Base-by-base conservation (phyloP, 2,888 invertebrate species). In the Sinohyriopsis cumingii region DNA sequence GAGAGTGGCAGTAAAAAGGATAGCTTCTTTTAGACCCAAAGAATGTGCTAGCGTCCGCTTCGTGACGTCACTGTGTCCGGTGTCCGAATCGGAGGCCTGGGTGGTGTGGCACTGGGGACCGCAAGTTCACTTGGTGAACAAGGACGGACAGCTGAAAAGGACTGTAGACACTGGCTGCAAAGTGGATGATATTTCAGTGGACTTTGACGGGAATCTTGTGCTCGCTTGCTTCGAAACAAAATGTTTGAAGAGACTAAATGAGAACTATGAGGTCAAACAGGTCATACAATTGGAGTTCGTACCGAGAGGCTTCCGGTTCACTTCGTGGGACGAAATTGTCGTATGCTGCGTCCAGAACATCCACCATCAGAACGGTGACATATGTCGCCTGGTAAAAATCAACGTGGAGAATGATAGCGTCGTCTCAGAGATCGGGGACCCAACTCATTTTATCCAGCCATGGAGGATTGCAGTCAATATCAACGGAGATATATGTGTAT, bases 401-500 rank as follows among this genome's bases (percentile, higher is more conserved):
- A 54, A 63, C 53, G 53, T 63, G 12, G n/a, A 45, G 24, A 53
- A 45, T 6, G 63, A 54, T 18, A 24, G 22, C 18, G 45, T 45
- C 12, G 22, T 33, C 53, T 22, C 63, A 5, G 63, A 53, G 5
- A 6, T 63, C n/a, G 53, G 53, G 19, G 45, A 54, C 22, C 24
- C 53, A 6, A 54, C 45, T 15, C 24, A 63, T n/a, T 54, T 63
- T 5, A 7, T 63, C 12, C 63, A 63, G 19, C 65, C 59, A 45
- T 70, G 77, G 59, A 72, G 72, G 53, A 67, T 77, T 22, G 72
- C 77, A 15, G 73, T 79, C 19, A 77, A 76, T 63, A 67, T 74
- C 68, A 76, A 72, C 57, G 77, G 72, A 18, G 77, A 79, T 54
- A 73, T 79, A n/a, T 76, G 75, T 59, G 70, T 77, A 20, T 71